Evolutionary conservation across 2,113 vertebrate genomes (phyloP).

Genomic region (Hystrix brachyura): DNA sequence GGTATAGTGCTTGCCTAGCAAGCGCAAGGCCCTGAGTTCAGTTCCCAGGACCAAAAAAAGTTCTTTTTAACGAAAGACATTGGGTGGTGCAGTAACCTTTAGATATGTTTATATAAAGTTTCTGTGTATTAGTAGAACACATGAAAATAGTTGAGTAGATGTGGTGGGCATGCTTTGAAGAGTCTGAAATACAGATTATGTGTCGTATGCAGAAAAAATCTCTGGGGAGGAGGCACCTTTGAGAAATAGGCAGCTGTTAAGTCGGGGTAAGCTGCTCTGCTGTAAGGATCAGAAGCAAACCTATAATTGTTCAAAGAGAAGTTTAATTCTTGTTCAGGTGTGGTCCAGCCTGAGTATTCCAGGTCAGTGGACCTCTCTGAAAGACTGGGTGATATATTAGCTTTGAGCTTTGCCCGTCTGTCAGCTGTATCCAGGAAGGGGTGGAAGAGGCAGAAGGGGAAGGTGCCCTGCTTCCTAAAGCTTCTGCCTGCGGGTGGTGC

Average conservation of each 20-base stretch:
- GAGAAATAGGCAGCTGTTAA: not conserved
- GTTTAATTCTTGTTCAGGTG: not conserved
- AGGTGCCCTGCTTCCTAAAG: not conserved
- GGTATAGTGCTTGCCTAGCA: too few relatives aligned
- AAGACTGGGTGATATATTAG: not conserved
- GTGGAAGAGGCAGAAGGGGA: not conserved
- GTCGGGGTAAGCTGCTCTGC: not conserved
- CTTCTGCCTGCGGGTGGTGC: not conserved
- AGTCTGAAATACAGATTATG: not conserved
- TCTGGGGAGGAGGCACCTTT: not conserved
- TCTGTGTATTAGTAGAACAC: not conserved
- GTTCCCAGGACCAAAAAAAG: too few relatives aligned
- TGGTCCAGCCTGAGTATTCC: not conserved
- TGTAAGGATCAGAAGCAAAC: not conserved
- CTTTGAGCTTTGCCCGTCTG: not conserved
- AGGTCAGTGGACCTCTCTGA: not conserved
- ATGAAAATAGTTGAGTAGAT: slow-evolving; percentile 1
- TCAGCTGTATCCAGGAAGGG: not conserved
- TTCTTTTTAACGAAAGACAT: not conserved
- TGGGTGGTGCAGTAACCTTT: not conserved
- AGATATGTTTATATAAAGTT: not conserved
- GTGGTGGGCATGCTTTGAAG: not conserved
- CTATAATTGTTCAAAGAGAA: not conserved
- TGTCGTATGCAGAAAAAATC: not conserved
- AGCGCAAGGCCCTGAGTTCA: too few relatives aligned